phyloP scores from a whole-genome alignment of 2,113 vertebrate genomes.

The Calypte anna region DNA sequence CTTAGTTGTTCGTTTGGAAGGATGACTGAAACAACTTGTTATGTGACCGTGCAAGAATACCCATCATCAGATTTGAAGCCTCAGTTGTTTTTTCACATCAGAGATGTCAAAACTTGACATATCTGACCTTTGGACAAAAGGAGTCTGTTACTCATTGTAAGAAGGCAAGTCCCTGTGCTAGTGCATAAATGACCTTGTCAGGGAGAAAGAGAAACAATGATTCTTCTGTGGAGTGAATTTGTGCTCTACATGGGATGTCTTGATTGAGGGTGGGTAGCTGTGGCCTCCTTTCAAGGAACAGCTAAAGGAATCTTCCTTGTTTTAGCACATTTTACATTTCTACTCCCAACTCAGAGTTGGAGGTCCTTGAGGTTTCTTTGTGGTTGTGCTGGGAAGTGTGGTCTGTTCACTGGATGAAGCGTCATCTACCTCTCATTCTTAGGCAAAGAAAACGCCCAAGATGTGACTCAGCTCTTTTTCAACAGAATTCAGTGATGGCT shows the following conservation, averaged over 20 bases:
- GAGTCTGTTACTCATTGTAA: background rate
- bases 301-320: background rate
- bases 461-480: background rate
- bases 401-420: background rate
- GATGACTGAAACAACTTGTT: background rate
- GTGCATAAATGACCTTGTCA: background rate
- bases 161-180: background rate
- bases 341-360: background rate
- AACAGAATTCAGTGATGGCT: background rate
- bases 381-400: rapidly evolving
- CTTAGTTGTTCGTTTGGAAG: background rate
- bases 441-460: background rate
- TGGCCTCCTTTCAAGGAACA: background rate
- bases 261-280: background rate
- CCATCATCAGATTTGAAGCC: background rate
- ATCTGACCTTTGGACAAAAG: background rate
- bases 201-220: background rate
- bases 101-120: background rate
- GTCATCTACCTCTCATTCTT: background rate
- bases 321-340: background rate
- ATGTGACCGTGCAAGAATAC: background rate
- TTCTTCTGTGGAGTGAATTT: background rate
- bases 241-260: background rate
- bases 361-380: rapidly evolving
- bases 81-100: background rate